These are phyloP conservation scores for Chaenocephalus aceratus DNA, from an alignment of 2,113 vertebrate genomes.

Conservation along the genomic window DNA sequence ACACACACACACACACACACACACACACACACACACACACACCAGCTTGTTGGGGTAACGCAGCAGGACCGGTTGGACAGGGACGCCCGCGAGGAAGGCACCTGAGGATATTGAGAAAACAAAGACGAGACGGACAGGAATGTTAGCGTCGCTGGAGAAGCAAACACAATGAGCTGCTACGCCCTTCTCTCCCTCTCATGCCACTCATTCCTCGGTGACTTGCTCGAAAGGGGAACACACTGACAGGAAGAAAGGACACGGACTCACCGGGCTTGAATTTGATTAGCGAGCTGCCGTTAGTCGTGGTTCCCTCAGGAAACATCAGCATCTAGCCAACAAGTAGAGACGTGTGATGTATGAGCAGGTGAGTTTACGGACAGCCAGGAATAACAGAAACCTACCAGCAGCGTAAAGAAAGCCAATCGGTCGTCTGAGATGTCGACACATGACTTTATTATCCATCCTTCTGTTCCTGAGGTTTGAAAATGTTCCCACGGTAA, in stretches of 20 bases:
- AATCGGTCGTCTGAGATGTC: too few relatives aligned
- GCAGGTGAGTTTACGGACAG: not conserved
- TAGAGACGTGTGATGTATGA: not conserved
- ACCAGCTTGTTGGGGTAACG: conserved; percentile 90
- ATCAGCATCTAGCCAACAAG: conserved; percentile 86
- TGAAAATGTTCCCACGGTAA: too few relatives aligned
- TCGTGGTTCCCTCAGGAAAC: conserved; percentile 93
- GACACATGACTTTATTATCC: too few relatives aligned
- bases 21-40: conserved; percentile 83
- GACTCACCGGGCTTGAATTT: conserved; percentile 91
- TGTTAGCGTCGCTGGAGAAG: not conserved
- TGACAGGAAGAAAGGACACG: not conserved
- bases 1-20: too few relatives aligned
- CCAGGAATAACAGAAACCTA: not conserved
- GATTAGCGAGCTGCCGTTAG: conserved; percentile 88
- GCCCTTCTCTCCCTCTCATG: conserved; percentile 21
- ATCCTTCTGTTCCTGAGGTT: not conserved
- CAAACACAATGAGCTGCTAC: not conserved
- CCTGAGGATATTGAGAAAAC: conserved; percentile 71
- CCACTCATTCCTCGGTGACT: conserved; percentile 14
- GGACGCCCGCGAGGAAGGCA: conserved; percentile 90
- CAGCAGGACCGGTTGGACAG: conserved; percentile 91
- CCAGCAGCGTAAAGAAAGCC: too few relatives aligned
- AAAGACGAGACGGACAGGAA: not conserved
- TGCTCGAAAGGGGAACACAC: not conserved